Evolutionary conservation across 2,888 invertebrate species (phyloP).

Genomic region (Molorchus minor): DNA sequence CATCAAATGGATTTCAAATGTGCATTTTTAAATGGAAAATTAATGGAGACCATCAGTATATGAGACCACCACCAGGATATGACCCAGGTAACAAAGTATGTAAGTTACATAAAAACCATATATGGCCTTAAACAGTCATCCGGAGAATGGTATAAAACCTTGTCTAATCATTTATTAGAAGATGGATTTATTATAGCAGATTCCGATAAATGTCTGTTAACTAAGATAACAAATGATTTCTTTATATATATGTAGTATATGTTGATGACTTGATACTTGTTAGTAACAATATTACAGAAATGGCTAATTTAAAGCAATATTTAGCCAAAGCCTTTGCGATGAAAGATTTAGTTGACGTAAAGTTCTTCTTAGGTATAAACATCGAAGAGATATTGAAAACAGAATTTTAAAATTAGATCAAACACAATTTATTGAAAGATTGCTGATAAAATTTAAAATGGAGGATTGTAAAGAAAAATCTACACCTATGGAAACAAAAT

Average conservation of each 20-base stretch:
- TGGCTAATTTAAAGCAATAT: neutral
- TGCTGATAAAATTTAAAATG: neutral
- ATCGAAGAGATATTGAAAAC: neutral
- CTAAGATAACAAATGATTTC: too few relatives aligned
- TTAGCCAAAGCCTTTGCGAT: neutral
- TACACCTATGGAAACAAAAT: neutral
- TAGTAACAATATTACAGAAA: neutral
- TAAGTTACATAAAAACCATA: neutral
- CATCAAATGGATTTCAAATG: conserved; percentile 10
- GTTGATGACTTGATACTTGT: neutral
- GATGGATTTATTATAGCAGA: neutral
- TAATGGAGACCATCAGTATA: neutral
- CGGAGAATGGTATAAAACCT: neutral
- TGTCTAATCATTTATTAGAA: neutral
- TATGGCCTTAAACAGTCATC: neutral
- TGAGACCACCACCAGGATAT: neutral
- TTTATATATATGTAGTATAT: neutral
- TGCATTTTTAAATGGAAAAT: conserved; percentile 2
- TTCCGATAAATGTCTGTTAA: too few relatives aligned
- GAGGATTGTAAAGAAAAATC: conserved; percentile 1
- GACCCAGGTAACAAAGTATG: neutral
- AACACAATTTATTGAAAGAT: conserved; percentile 1
- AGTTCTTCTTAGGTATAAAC: neutral
- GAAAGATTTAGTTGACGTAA: neutral
- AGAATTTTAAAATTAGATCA: neutral